phyloP scores from a whole-genome alignment of 2,888 invertebrate species.

The Digitonthophagus gazella region DNA sequence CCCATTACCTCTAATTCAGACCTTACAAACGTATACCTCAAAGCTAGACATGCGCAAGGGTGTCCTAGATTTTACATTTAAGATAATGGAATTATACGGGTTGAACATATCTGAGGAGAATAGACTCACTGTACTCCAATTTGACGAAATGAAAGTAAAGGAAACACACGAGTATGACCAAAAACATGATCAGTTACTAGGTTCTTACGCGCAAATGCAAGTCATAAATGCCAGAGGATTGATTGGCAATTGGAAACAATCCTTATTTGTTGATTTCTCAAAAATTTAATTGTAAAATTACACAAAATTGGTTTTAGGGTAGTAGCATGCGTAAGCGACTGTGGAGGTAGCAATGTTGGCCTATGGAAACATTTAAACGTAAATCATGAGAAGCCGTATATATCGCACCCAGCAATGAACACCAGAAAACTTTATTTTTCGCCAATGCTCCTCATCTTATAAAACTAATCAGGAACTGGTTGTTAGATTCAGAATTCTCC shows the following conservation, averaged over 20 bases:
- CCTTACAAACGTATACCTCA: too few species aligned
- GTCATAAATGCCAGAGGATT: not conserved
- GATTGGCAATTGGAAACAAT: conserved; percentile 4
- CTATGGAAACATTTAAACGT: conserved; percentile 28
- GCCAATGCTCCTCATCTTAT: conserved; percentile 32
- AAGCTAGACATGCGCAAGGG: too few species aligned
- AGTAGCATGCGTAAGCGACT: conserved; percentile 30
- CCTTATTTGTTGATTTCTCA: conserved; percentile 26
- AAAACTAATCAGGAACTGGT: conserved; percentile 31
- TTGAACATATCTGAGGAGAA: not conserved
- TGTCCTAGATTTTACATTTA: too few species aligned
- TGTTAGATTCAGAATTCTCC: conserved; percentile 29
- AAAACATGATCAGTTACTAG: conserved; percentile 1
- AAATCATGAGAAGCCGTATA: conserved; percentile 1
- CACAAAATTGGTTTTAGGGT: conserved; percentile 32
- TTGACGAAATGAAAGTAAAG: too few species aligned
- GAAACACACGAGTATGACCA: not conserved
- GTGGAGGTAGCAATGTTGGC: conserved; percentile 31
- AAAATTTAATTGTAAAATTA: conserved; percentile 51
- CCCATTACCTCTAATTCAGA: too few species aligned
- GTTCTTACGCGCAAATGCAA: not conserved
- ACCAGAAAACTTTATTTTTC: conserved; percentile 30
- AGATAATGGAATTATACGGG: not conserved
- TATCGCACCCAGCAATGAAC: conserved; percentile 29
- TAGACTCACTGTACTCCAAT: not conserved